These are phyloP conservation scores for Sussaba pulchella DNA, from an alignment of 2,888 invertebrate genomes.

Conservation along the genomic window DNA sequence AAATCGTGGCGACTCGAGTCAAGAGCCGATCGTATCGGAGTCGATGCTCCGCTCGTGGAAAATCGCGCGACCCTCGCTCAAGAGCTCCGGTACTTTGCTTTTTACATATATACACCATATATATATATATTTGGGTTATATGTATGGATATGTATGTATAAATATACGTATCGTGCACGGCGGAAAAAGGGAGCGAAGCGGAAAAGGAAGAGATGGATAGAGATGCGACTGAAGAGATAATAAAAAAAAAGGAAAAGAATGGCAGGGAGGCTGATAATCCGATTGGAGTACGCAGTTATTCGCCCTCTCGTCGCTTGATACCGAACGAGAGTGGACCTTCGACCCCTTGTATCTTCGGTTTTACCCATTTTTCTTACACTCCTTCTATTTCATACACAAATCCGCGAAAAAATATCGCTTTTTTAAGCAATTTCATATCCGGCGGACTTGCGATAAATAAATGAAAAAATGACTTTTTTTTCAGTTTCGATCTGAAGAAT, in stretches of 20 bases:
- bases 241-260: slow-evolving; percentile 17
- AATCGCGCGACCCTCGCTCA: slow-evolving; percentile 15
- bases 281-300: slow-evolving; percentile 57
- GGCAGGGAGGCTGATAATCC: slow-evolving; percentile 56
- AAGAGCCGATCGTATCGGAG: slow-evolving; percentile 50
- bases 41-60: slow-evolving; percentile 41
- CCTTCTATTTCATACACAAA: background rate
- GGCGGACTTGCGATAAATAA: background rate
- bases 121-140: background rate
- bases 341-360: background rate
- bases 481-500: no score
- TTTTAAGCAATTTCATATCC: background rate
- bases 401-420: background rate
- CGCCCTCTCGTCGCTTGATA: slow-evolving; percentile 52
- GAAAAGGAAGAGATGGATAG: background rate
- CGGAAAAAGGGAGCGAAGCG: slow-evolving; percentile 4
- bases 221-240: slow-evolving; percentile 43
- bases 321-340: slow-evolving; percentile 51
- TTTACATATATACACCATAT: slow-evolving; percentile 2
- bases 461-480: background rate
- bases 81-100: background rate
- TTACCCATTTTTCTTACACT: background rate
- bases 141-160: background rate
- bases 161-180: background rate
- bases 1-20: slow-evolving; percentile 42